These are phyloP conservation scores for Chamaedrilus cognettii DNA, from an alignment of 2,888 invertebrate species.

Conservation along the genomic window DNA sequence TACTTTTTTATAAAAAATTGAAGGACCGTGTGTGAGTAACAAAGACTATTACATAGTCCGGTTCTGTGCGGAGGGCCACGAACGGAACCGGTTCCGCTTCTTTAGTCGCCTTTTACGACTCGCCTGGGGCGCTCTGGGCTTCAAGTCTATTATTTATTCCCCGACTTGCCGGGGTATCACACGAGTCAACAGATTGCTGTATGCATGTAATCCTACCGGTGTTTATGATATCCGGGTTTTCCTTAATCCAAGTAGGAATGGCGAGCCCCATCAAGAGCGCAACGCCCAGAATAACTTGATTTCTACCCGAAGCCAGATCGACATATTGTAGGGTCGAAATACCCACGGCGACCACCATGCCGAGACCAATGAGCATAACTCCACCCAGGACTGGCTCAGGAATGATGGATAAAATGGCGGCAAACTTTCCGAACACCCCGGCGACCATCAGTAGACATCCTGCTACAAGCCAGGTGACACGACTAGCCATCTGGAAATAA, in stretches of 20 bases:
- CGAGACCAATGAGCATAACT: slow-evolving; percentile 54
- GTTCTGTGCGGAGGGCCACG: no score
- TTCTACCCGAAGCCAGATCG: slow-evolving; percentile 79
- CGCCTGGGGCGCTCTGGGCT: no score
- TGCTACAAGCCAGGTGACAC: slow-evolving; percentile 53
- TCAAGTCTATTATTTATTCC: no score
- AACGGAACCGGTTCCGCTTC: no score
- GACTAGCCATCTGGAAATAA: slow-evolving; percentile 48
- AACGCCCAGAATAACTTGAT: slow-evolving; percentile 85
- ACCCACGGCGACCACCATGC: slow-evolving; percentile 54
- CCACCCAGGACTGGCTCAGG: slow-evolving; percentile 61
- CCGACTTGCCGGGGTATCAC: no score
- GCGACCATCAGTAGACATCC: slow-evolving; percentile 53
- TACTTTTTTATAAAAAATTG: no score
- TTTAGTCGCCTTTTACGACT: no score
- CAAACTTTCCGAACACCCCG: slow-evolving; percentile 61
- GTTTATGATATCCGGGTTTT: slow-evolving; percentile 41
- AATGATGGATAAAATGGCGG: slow-evolving; percentile 61
- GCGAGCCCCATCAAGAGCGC: slow-evolving; percentile 82
- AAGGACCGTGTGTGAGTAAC: no score
- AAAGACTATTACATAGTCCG: no score
- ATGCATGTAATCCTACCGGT: slow-evolving; percentile 45
- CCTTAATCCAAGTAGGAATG: slow-evolving; percentile 47
- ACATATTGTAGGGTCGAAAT: slow-evolving; percentile 62
- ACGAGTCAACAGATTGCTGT: not conserved